Base-by-base conservation (phyloP, 2,113 vertebrate genomes). In the Pollachius pollachius region DNA sequence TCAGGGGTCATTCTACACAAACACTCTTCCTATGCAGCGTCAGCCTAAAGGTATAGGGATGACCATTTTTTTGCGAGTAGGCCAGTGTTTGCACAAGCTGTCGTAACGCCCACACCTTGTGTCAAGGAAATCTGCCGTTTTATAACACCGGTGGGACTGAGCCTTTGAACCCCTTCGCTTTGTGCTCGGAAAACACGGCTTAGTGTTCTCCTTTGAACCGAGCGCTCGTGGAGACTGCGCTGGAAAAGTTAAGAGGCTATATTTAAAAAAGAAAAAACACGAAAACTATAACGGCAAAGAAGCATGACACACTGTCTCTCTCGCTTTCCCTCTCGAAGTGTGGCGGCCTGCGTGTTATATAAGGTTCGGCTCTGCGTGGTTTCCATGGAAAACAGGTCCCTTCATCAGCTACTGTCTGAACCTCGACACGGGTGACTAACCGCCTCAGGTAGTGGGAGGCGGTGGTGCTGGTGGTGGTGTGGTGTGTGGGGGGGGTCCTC, bases 41-140 rank as follows among this genome's bases (percentile, higher is more conserved):
- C 11, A 9, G 41, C 41, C 9, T 9, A 13, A 41, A 41, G 37
- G 37, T 41, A 41, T 9, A 13, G 41, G 41, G 41, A 48, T 48
- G 41, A 48, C 41, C 41, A n/a, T n/a, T 84, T 89, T 88, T 83
- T 85, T 84, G 80, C 77, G 67, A 52, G 73, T 23, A 15, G 57
- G 71, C 71, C 65, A 65, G 72, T 88, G 81, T 88, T 86, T 90
- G 85, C 69, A 80, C 80, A 80, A 83, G 77, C 73, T 86, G 83
- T 73, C 68, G 64, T 57, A 30, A 76, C 80, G 37, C 86, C 83
- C 81, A 81, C 88, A 58, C 84, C 77, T 75, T 67, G 34, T 73
- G 86, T 85, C 75, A 84, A 86, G 84, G 79, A 85, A 90, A 83
- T 84, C 79, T 81, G 77, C 83, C 81, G 80, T 70, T 91, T 78